A percentile compares a stretch with the other conserved stretches of the same genome.
phyloP scores from a whole-genome alignment of 53 echinoderm and acorn worm genomes.

The Pentamera pediparva region DNA sequence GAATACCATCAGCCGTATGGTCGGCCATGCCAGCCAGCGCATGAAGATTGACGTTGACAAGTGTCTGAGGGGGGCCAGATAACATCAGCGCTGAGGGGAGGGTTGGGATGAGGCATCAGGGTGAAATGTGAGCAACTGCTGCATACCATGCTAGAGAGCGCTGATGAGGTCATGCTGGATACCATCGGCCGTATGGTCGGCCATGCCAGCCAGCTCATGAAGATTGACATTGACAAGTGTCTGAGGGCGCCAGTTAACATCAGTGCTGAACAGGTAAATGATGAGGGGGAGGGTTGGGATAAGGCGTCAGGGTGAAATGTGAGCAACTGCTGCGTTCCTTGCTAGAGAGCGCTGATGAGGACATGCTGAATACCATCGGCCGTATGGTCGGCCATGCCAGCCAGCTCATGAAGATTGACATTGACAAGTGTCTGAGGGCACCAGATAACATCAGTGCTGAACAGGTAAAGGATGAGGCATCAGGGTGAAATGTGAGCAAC shows the following conservation, averaged over 20 bases:
- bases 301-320: conserved; percentile 68
- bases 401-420: conserved; percentile 72
- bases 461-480: too few species aligned
- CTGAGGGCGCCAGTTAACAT: conserved; percentile 39
- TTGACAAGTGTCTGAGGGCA: conserved; percentile 57
- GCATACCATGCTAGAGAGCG: conserved; percentile 75
- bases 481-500: too few species aligned
- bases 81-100: conserved; percentile 58
- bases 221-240: conserved; percentile 66
- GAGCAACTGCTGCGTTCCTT: conserved; percentile 58
- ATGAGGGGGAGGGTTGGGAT: too few species aligned
- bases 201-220: conserved; percentile 75
- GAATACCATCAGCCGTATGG: too few species aligned
- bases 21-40: too few species aligned
- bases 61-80: too few species aligned
- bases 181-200: conserved; percentile 64
- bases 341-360: conserved; percentile 91
- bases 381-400: conserved; percentile 66
- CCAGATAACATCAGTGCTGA: conserved; percentile 47
- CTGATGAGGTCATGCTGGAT: conserved; percentile 93
- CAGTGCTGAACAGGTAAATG: conserved; percentile 73
- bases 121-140: conserved; percentile 66
- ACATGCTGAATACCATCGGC: conserved; percentile 82
- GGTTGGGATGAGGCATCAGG: conserved; percentile 51
- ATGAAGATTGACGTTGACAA: too few species aligned